These are phyloP conservation scores for Sarcophaga variegata DNA, from an alignment of 2,888 invertebrate species.

Conservation along the genomic window DNA sequence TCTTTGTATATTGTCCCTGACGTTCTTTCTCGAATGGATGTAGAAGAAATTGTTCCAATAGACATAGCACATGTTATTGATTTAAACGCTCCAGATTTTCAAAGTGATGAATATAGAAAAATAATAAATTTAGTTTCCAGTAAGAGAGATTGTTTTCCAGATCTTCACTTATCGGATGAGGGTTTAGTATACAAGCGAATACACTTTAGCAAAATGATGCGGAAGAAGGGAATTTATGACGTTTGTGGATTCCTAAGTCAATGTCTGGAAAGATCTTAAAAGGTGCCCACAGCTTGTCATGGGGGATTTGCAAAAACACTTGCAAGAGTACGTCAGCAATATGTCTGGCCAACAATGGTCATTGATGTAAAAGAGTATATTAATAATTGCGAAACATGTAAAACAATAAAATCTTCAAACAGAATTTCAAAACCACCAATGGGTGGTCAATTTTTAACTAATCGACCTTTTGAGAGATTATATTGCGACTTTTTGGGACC, in stretches of 20 bases:
- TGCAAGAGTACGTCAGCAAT: background rate
- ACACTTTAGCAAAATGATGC: background rate
- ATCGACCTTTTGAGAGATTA: too few relatives aligned
- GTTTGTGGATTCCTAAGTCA: constrained; percentile 15
- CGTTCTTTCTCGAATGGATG: background rate
- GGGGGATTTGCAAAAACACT: constrained; percentile 29
- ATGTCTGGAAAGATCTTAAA: too few relatives aligned
- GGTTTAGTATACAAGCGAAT: background rate
- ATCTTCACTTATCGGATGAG: background rate
- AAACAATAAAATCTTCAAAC: constrained; percentile 12
- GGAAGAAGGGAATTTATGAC: constrained; percentile 26
- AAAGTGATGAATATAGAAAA: constrained; percentile 9
- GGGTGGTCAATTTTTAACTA: constrained; percentile 18
- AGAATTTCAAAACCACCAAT: background rate
- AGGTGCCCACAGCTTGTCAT: constrained; percentile 9
- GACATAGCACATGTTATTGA: background rate
- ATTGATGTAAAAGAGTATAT: constrained; percentile 14
- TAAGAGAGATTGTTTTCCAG: background rate
- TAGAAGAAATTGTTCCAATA: background rate
- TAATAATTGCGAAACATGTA: constrained; percentile 27
- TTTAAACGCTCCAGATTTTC: constrained; percentile 14
- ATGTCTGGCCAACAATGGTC: background rate
- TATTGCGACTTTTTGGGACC: constrained; percentile 37
- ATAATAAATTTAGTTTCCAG: background rate
- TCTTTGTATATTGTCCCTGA: constrained; percentile 23